Evolutionary conservation across 2,797 vertebrate genomes (phyloP).

Genomic region (Spinibarbus caldwelli): DNA sequence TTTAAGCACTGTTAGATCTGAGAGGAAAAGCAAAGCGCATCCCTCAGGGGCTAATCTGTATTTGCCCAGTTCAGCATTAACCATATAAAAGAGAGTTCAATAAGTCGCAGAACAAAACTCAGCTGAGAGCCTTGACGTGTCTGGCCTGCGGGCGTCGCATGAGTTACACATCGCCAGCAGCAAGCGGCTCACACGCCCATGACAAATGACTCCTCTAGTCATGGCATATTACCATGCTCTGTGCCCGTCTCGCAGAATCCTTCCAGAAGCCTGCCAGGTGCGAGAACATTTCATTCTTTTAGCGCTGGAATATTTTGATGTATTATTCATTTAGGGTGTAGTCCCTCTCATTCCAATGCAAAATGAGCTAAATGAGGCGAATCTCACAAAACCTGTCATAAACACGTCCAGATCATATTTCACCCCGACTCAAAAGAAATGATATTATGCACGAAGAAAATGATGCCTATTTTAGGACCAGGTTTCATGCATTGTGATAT

Average conservation of each 20-base stretch:
- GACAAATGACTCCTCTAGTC: slow-evolving; percentile 49
- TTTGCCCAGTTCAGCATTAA: slow-evolving; percentile 36
- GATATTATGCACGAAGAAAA: background rate
- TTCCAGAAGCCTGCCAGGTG: slow-evolving; percentile 29
- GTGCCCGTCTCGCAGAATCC: background rate
- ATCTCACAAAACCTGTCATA: slow-evolving; percentile 2
- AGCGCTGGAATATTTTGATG: background rate
- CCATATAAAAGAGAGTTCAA: slow-evolving; percentile 22
- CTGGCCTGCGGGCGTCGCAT: slow-evolving; percentile 42
- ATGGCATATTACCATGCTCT: background rate
- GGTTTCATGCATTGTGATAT: no score
- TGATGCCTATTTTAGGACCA: background rate
- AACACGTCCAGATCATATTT: background rate
- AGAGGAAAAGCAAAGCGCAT: slow-evolving; percentile 20
- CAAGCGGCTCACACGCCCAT: slow-evolving; percentile 10
- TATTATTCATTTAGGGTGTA: slow-evolving; percentile 2
- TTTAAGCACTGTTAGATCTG: slow-evolving; percentile 20
- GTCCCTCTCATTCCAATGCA: background rate
- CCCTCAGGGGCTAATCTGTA: slow-evolving; percentile 35
- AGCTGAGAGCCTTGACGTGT: slow-evolving; percentile 39
- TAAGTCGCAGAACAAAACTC: slow-evolving; percentile 37
- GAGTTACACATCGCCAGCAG: slow-evolving; percentile 44
- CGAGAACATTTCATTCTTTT: slow-evolving; percentile 1
- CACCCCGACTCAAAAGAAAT: background rate
- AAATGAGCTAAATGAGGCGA: slow-evolving; percentile 2